These are phyloP conservation scores for Liolophura sinensis DNA, from an alignment of 1,140 invertebrate genomes.

Conservation along the genomic window DNA sequence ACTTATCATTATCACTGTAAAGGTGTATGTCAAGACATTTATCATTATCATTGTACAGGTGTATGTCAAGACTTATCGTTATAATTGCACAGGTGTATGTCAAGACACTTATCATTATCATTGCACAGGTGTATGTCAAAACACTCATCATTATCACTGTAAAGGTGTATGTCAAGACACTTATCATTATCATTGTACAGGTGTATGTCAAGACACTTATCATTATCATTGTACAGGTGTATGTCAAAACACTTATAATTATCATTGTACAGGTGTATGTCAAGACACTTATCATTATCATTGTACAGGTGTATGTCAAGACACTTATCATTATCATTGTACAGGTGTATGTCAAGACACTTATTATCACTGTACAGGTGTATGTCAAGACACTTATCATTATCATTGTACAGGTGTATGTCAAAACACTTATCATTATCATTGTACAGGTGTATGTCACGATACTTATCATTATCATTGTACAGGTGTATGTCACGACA, in stretches of 20 bases:
- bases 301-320: too few species aligned
- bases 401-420: slow-evolving; percentile 1
- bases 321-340: too few species aligned
- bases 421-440: slow-evolving; percentile 3
- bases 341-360: too few species aligned
- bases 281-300: slow-evolving; percentile 2
- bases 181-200: neutral
- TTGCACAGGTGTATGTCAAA: neutral
- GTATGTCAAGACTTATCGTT: neutral
- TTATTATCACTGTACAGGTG: neutral
- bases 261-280: neutral
- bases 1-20: neutral
- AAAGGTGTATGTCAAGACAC: too few species aligned
- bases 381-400: slow-evolving; percentile 1
- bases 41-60: too few species aligned
- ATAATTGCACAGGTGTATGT: slow-evolving; percentile 1
- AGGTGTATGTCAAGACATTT: too few species aligned
- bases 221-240: slow-evolving; percentile 2
- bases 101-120: slow-evolving; percentile 2
- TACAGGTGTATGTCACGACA: too few species aligned
- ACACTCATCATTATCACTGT: too few species aligned
- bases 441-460: neutral
- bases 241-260: slow-evolving; percentile 1
- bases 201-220: neutral
- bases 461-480: slow-evolving; percentile 1